Evolutionary conservation across 2,113 vertebrate species (phyloP).

Genomic region (Phoenicopterus ruber): DNA sequence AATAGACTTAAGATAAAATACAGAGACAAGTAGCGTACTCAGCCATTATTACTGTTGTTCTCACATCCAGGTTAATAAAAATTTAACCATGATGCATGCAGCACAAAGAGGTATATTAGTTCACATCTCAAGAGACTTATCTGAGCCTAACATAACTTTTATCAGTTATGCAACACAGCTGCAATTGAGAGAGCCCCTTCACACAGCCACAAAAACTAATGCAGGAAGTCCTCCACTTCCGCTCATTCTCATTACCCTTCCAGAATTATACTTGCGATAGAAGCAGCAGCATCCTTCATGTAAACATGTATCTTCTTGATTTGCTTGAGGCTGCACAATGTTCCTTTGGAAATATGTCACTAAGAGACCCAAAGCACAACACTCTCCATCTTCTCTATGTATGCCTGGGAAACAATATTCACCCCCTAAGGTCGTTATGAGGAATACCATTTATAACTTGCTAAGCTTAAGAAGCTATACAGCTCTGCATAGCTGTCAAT

Average conservation of each 20-base stretch:
- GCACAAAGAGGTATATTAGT: not conserved
- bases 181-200: not conserved
- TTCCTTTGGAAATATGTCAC: not conserved
- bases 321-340: not conserved
- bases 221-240: conserved; percentile 66
- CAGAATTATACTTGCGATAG: not conserved
- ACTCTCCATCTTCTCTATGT: not conserved
- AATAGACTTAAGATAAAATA: not conserved
- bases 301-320: not conserved
- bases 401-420: not conserved
- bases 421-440: not conserved
- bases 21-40: not conserved
- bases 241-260: conserved; percentile 30
- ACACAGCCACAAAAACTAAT: conserved; percentile 52
- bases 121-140: not conserved
- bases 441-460: not conserved
- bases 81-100: not conserved
- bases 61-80: not conserved
- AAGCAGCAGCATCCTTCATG: not conserved
- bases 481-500: not conserved
- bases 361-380: not conserved
- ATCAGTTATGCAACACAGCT: conserved; percentile 1
- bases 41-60: not conserved
- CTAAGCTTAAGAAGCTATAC: conserved; percentile 1
- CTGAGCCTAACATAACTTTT: not conserved